Evolutionary conservation across 2,113 vertebrate genomes (phyloP), one percentile per base, ranked within the genome.

Genomic region (Hippopotamus amphibius): DNA sequence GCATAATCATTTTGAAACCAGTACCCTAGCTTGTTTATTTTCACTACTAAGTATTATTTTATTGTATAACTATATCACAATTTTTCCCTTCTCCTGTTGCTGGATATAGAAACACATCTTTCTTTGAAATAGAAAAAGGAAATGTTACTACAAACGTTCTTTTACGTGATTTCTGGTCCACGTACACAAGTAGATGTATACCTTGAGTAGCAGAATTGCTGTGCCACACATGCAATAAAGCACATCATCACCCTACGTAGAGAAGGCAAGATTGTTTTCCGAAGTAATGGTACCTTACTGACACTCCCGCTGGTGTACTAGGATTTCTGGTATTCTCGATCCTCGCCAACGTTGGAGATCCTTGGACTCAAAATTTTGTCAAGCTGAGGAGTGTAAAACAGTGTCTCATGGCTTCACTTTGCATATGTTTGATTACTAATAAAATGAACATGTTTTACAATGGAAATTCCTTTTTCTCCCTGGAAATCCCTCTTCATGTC

Each of bases 101-200:
- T 92, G 41, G 26, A 65, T 74, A 37, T 76, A 79, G 68, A 92
- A 65, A 30, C 74, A 30, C 11, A 17, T 50, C 48, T 88, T 81
- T 77, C 37, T 83, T 94, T 90, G 57, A 92, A 92, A 33, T 21
- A 79, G 63, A 88, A 77, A 92, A 94, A 81, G 65, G 71, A 53
- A 72, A 37, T 87, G 41, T 74, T 65, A 53, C 74, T 68, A 2
- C 59, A 13, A 55, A 22, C 11, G 43, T 96, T 81, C 43, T 80
- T 48, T 21, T 46, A 11, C 88, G 50, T 88, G 82, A 84, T 37
- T 76, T 88, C 65, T 55, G 30, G 41, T 65, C 19, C 30, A 72
- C 17, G 22, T 14, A 37, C 22, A 4, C 16, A 22, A 30, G 63
- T 41, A 7, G 30, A n/a, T 30, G 12, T 30, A 24, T 12, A 88